Evolutionary conservation across 2,797 vertebrate species (phyloP).

Genomic region (Heteromormyrus szaboi): DNA sequence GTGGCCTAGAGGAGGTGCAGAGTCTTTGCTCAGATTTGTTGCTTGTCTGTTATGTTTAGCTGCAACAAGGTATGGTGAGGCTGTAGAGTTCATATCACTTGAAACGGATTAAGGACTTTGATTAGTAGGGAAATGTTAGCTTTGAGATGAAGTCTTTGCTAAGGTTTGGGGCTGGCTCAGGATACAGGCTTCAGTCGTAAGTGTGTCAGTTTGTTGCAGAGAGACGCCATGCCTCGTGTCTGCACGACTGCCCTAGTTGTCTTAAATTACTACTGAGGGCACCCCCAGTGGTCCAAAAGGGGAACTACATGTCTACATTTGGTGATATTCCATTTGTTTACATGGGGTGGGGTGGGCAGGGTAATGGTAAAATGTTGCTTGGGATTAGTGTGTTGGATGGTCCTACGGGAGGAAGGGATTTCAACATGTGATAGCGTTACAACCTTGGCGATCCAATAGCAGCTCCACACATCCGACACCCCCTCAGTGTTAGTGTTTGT

Average conservation of each 20-base stretch:
- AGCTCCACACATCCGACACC: background rate
- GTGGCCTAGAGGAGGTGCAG: background rate
- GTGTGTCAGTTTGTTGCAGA: background rate
- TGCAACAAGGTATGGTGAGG: background rate
- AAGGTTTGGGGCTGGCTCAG: background rate
- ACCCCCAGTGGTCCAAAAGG: background rate
- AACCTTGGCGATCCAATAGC: background rate
- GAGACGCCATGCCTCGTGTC: background rate
- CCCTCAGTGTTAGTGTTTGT: background rate
- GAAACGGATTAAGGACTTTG: background rate
- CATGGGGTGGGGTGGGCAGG: background rate
- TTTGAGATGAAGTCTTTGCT: background rate
- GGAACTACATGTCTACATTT: background rate
- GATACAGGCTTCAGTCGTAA: background rate
- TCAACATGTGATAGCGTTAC: conserved; percentile 7
- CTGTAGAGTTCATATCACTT: background rate
- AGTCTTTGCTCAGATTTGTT: background rate
- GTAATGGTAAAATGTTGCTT: background rate
- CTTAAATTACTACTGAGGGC: background rate
- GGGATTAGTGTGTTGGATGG: background rate
- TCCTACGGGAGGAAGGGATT: background rate
- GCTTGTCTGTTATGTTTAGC: background rate
- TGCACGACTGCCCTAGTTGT: background rate
- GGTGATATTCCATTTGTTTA: conserved; percentile 4
- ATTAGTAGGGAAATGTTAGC: background rate